Evolutionary conservation across 2,888 invertebrate species (phyloP).

Genomic region (Epistrophe eligans): DNA sequence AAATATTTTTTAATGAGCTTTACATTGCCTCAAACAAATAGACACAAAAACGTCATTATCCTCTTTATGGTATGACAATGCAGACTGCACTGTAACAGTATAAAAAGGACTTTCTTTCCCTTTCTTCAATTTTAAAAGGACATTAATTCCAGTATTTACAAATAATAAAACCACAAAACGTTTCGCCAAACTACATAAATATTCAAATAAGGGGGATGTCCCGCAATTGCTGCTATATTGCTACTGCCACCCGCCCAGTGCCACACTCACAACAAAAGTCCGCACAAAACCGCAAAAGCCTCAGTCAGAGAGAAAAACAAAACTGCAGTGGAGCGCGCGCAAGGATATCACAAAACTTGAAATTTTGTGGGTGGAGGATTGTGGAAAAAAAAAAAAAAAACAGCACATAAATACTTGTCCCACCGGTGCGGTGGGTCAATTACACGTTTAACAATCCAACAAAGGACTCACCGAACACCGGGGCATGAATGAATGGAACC

Average conservation of each 20-base stretch:
- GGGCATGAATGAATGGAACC: not conserved
- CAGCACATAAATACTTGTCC: constrained; percentile 61
- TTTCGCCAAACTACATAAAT: constrained; percentile 76
- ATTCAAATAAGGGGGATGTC: constrained; percentile 52
- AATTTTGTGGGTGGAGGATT: constrained; percentile 15
- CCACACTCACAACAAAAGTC: constrained; percentile 61
- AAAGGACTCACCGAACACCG: constrained; percentile 38
- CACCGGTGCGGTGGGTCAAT: constrained; percentile 51
- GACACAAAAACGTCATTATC: constrained; percentile 60
- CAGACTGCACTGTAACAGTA: not conserved
- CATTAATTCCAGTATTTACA: constrained; percentile 77
- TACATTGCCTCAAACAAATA: constrained; percentile 47
- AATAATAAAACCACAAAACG: constrained; percentile 78
- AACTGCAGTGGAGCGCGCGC: constrained; percentile 65
- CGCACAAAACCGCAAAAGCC: constrained; percentile 73
- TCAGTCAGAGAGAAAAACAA: constrained; percentile 62
- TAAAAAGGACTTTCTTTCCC: constrained; percentile 36
- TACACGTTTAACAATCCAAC: constrained; percentile 60
- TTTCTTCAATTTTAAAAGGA: constrained; percentile 51
- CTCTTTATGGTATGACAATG: constrained; percentile 40
- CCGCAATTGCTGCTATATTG: not conserved
- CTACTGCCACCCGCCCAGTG: constrained; percentile 54
- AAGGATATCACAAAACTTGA: constrained; percentile 53
- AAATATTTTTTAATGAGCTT: constrained; percentile 65
- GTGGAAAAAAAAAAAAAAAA: not conserved